Evolutionary conservation across 2,888 invertebrate genomes (phyloP).

Genomic region (Ellobium chinense): DNA sequence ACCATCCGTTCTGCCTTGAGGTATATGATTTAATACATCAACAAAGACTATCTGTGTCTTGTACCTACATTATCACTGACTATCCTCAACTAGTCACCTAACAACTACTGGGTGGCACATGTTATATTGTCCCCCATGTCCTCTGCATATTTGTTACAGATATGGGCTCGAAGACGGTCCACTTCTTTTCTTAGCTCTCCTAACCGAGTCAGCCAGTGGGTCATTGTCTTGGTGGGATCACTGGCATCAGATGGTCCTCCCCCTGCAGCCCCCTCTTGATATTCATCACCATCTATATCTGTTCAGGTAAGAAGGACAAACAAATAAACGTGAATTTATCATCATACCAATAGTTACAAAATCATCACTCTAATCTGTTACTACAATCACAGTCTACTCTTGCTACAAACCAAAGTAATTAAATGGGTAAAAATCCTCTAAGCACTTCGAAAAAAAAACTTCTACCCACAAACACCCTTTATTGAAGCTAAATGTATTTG

Average conservation of each 20-base stretch:
- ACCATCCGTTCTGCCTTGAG: no score
- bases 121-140: conserved; percentile 74
- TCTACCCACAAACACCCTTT: no score
- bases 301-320: background rate
- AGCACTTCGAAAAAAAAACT: no score
- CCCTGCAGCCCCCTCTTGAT: conserved; percentile 39
- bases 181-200: conserved; percentile 68
- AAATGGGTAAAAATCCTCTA: no score
- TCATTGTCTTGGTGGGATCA: conserved; percentile 56
- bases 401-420: no score
- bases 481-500: no score
- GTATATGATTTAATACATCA: no score
- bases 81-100: no score
- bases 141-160: conserved; percentile 74
- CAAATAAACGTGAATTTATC: background rate
- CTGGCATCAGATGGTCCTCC: background rate
- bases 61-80: no score
- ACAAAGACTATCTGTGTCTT: no score
- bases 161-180: conserved; percentile 69
- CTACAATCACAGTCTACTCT: no score
- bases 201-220: conserved; percentile 66
- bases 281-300: conserved; percentile 41
- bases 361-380: no score
- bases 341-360: background rate
- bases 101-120: conserved; percentile 70